phyloP scores from a whole-genome alignment of 1,140 invertebrate genomes.

The Procambarus clarkii region DNA sequence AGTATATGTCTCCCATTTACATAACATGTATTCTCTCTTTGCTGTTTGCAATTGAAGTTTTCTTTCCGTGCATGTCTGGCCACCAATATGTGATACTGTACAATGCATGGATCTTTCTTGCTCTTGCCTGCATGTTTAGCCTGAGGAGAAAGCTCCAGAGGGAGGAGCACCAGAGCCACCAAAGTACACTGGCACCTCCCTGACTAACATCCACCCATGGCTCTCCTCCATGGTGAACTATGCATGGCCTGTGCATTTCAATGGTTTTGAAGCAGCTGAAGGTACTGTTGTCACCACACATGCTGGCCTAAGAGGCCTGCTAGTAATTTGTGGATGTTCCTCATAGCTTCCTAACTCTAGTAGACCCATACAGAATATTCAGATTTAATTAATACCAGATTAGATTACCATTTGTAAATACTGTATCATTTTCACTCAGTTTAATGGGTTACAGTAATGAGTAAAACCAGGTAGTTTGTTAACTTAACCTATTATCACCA shows the following conservation, averaged over 20 bases:
- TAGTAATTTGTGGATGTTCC: background rate
- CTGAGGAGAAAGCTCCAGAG: constrained; percentile 31
- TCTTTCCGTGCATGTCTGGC: background rate
- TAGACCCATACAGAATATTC: background rate
- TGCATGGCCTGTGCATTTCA: constrained; percentile 99
- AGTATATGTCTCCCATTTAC: background rate
- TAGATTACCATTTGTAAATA: background rate
- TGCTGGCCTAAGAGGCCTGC: background rate
- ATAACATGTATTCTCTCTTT: background rate
- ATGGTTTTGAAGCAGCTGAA: constrained; percentile 97
- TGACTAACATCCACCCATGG: constrained; percentile 91
- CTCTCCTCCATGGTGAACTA: constrained; percentile 99
- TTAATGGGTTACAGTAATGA: background rate
- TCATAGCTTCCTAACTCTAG: background rate
- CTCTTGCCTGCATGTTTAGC: background rate
- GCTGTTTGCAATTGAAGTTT: background rate
- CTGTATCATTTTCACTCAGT: background rate
- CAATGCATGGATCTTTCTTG: background rate
- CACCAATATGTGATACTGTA: background rate
- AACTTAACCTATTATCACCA: no score
- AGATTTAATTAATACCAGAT: background rate
- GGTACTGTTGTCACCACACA: constrained; percentile 78
- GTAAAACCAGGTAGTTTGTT: background rate
- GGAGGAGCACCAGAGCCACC: constrained; percentile 59
- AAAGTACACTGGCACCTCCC: constrained; percentile 68